Percentiles rank a stretch among this genome's conserved stretches.
Evolutionary conservation across 2,888 invertebrate species (phyloP).

Genomic region (Aleiodes alternator): DNA sequence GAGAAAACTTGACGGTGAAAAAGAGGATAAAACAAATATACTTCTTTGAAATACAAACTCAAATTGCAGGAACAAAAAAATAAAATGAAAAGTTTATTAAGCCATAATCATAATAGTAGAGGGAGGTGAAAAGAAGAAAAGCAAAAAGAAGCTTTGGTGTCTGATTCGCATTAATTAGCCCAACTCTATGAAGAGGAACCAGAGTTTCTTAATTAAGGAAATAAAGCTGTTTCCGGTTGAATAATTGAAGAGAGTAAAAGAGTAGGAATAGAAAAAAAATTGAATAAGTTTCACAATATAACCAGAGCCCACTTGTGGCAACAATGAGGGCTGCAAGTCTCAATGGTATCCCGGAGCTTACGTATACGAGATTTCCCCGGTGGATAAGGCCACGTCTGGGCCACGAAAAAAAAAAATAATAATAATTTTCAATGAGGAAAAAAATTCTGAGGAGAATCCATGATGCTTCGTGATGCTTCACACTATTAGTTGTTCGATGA

Average conservation of each 20-base stretch:
- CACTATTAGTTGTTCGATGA: background rate
- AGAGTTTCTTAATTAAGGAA: slow-evolving; percentile 30
- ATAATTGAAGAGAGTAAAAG: slow-evolving; percentile 14
- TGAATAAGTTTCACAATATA: slow-evolving; percentile 21
- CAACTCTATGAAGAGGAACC: slow-evolving; percentile 24
- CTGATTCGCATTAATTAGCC: slow-evolving; percentile 57
- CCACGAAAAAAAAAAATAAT: slow-evolving; percentile 1
- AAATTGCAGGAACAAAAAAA: slow-evolving; percentile 10
- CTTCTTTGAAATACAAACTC: slow-evolving; percentile 20
- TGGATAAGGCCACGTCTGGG: slow-evolving; percentile 36
- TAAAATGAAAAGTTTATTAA: slow-evolving; percentile 14
- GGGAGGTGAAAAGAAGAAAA: slow-evolving; percentile 15
- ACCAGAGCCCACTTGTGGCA: slow-evolving; percentile 10
- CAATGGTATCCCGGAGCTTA: slow-evolving; percentile 30
- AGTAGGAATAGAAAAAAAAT: slow-evolving; percentile 7
- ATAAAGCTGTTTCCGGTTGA: slow-evolving; percentile 29
- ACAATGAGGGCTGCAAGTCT: slow-evolving; percentile 35
- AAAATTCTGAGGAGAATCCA: slow-evolving; percentile 17
- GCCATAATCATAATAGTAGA: slow-evolving; percentile 15
- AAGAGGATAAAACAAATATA: slow-evolving; percentile 5
- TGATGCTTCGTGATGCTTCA: background rate
- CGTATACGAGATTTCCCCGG: slow-evolving; percentile 48
- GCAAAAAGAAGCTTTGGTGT: slow-evolving; percentile 28
- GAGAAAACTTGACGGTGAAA: background rate
- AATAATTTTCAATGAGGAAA: slow-evolving; percentile 22